Evolutionary conservation across 2,797 vertebrate genomes (phyloP).

Genomic region (Semaprochilodus insignis): DNA sequence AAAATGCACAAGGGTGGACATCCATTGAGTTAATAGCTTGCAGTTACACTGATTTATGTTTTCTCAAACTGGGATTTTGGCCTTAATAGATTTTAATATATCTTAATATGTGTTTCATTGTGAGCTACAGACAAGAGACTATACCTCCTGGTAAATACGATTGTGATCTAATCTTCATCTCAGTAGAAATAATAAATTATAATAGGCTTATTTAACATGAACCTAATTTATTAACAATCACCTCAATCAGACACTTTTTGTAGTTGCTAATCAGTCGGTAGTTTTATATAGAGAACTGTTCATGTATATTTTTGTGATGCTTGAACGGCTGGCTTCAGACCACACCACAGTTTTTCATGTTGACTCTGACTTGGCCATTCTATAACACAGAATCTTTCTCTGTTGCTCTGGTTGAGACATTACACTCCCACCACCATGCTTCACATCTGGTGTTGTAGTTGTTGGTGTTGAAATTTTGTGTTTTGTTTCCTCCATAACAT

Average conservation of each 20-base stretch:
- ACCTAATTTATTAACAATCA: too few relatives aligned
- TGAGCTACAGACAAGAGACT: background rate
- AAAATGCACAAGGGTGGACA: constrained; percentile 11
- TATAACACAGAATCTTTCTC: too few relatives aligned
- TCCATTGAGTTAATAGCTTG: constrained; percentile 21
- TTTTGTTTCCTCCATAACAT: background rate
- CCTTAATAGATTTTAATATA: background rate
- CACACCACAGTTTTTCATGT: too few relatives aligned
- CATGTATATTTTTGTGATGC: too few relatives aligned
- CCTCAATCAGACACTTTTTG: too few relatives aligned
- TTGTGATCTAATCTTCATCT: background rate
- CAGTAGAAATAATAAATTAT: background rate
- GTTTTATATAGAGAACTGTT: too few relatives aligned
- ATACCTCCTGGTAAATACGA: background rate
- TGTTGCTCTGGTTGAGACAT: too few relatives aligned
- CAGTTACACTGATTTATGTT: constrained; percentile 9
- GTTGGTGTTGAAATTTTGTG: too few relatives aligned
- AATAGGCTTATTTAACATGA: background rate
- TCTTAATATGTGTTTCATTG: background rate
- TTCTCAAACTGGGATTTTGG: constrained; percentile 1
- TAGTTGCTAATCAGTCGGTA: too few relatives aligned
- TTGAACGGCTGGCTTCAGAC: too few relatives aligned
- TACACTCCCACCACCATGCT: background rate
- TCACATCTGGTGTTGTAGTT: background rate
- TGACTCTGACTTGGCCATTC: too few relatives aligned